A percentile compares a stretch with the other conserved stretches of the same genome.
Conservation (phyloP, 2,888 invertebrate species). For the Drosophila picticornis region DNA sequence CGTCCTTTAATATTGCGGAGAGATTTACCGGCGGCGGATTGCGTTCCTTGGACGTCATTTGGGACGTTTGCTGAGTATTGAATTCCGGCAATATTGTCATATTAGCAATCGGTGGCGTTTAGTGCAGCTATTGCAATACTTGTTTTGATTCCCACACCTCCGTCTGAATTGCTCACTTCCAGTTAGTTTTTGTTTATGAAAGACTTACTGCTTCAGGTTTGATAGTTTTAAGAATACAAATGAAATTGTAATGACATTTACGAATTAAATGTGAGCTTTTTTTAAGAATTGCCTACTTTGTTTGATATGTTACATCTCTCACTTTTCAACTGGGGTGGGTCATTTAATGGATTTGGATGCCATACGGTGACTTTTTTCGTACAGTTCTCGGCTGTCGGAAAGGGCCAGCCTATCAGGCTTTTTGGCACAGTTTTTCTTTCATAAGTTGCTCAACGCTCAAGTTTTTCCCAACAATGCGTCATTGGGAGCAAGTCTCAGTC, state of each 20-base stretch:
- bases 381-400: slow-evolving; percentile 36
- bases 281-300: neutral
- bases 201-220: neutral
- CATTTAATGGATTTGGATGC: slow-evolving; percentile 21
- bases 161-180: slow-evolving; percentile 4
- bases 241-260: neutral
- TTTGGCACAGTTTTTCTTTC: slow-evolving; percentile 64
- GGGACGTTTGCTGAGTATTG: slow-evolving; percentile 18
- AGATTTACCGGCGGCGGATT: slow-evolving; percentile 64
- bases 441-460: slow-evolving; percentile 73
- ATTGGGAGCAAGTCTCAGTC: no score
- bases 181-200: neutral
- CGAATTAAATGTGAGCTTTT: neutral
- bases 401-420: slow-evolving; percentile 58
- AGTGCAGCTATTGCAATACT: no score
- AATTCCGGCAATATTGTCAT: slow-evolving; percentile 35
- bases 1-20: slow-evolving; percentile 82
- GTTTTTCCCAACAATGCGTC: slow-evolving; percentile 76
- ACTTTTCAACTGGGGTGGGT: neutral
- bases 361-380: slow-evolving; percentile 17
- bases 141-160: neutral
- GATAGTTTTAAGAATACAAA: neutral
- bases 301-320: neutral
- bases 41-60: slow-evolving; percentile 62
- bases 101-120: slow-evolving; percentile 20